A percentile compares a stretch with the other conserved stretches of the same genome.
phyloP scores from a whole-genome alignment of 2,888 invertebrate species.

The Patella ulyssiponensis region DNA sequence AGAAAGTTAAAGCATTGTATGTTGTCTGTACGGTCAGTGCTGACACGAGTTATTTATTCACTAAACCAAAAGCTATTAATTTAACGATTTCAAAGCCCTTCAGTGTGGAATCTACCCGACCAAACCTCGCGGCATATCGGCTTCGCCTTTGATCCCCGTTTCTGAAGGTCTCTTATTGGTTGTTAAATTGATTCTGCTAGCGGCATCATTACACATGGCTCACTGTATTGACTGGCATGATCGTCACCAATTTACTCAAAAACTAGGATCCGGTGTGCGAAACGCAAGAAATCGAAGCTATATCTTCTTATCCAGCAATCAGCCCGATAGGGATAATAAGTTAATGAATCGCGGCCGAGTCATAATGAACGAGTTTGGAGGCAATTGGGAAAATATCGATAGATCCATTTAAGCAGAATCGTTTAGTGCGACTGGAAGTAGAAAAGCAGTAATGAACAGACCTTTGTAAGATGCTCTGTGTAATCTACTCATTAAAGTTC shows the following conservation, averaged over 20 bases:
- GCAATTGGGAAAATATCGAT: constrained; percentile 16
- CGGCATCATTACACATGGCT: background rate
- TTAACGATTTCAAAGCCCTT: background rate
- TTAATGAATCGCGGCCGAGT: constrained; percentile 24
- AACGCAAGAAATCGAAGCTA: constrained; percentile 5
- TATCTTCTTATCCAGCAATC: constrained; percentile 28
- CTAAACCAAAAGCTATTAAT: constrained; percentile 5
- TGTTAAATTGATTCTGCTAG: background rate
- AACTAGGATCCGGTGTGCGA: constrained; percentile 4
- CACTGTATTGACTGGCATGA: constrained; percentile 2
- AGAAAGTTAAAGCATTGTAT: background rate
- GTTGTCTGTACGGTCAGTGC: background rate
- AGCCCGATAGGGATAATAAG: constrained; percentile 20
- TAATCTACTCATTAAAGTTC: constrained; percentile 40
- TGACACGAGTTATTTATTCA: background rate
- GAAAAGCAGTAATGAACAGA: constrained; percentile 1
- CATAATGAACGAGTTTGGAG: constrained; percentile 18
- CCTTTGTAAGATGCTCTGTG: constrained; percentile 19
- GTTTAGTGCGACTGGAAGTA: background rate
- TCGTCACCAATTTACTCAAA: constrained; percentile 5
- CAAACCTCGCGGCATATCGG: too few species aligned
- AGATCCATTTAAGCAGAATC: background rate
- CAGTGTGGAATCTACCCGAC: background rate
- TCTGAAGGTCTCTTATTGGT: background rate
- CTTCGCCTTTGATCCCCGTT: background rate